A percentile compares a stretch with the other conserved stretches of the same genome.
Conservation (phyloP, 2,797 vertebrate genomes). For the Capromys pilorides region DNA sequence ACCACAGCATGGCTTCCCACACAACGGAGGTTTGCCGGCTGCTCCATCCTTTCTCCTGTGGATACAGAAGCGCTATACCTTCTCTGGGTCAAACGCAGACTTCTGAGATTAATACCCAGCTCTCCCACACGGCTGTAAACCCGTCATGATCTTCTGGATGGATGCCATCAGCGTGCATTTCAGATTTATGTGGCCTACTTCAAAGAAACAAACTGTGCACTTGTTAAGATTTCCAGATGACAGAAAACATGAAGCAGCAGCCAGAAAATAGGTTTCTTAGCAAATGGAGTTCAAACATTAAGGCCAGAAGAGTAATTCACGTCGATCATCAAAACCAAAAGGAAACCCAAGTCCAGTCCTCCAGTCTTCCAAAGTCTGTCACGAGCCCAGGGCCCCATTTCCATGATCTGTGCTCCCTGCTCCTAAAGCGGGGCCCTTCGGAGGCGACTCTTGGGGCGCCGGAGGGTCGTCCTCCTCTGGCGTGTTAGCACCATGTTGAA, state of each 20-base stretch:
- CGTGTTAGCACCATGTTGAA: neutral
- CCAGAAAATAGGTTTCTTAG: constrained; percentile 52
- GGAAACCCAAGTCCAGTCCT: constrained; percentile 12
- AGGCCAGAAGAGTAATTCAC: constrained; percentile 52
- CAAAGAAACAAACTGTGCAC: constrained; percentile 55
- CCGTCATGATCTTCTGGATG: constrained; percentile 53
- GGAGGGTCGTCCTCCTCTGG: neutral
- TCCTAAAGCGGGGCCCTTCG: neutral
- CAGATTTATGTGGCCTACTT: constrained; percentile 44
- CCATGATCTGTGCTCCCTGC: neutral
- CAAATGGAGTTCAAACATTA: constrained; percentile 63
- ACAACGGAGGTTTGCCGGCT: neutral
- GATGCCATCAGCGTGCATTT: constrained; percentile 43
- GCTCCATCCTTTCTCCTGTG: constrained; percentile 34
- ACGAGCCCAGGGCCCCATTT: neutral
- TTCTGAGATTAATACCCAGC: constrained; percentile 46
- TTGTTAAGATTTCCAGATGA: constrained; percentile 55
- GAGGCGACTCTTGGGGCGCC: neutral
- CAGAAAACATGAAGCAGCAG: constrained; percentile 51
- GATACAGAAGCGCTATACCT: neutral
- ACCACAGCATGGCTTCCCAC: constrained; percentile 59
- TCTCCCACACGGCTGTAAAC: constrained; percentile 20
- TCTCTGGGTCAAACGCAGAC: constrained; percentile 53
- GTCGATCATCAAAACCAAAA: constrained; percentile 50
- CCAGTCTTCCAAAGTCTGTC: neutral